A percentile compares a stretch with the other conserved stretches of the same genome.
phyloP scores from a whole-genome alignment of 2,888 invertebrate species.

The Griposia aprilina region DNA sequence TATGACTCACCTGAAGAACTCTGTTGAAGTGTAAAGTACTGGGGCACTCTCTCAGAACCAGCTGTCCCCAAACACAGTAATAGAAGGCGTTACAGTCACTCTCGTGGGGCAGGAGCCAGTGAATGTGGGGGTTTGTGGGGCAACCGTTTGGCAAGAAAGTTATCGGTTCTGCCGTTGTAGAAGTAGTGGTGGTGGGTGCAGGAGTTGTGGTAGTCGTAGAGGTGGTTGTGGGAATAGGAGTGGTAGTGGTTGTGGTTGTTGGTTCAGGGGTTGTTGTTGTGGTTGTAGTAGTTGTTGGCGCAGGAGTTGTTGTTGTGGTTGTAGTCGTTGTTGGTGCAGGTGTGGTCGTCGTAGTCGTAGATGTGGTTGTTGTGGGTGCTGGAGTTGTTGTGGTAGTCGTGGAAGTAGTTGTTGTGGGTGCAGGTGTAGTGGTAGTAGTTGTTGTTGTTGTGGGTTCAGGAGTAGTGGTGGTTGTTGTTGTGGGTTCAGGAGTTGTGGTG shows the following conservation, averaged over 20 bases:
- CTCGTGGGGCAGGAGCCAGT: slow-evolving; percentile 81
- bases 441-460: slow-evolving; percentile 13
- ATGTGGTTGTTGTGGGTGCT: slow-evolving; percentile 17
- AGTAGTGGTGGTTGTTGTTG: not conserved
- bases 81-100: slow-evolving; percentile 81
- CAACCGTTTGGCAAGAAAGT: slow-evolving; percentile 81
- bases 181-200: slow-evolving; percentile 30
- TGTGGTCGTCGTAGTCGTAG: slow-evolving; percentile 4
- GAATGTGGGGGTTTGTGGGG: slow-evolving; percentile 78
- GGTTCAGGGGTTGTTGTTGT: not conserved
- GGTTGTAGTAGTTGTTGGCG: slow-evolving; percentile 14
- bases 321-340: slow-evolving; percentile 34
- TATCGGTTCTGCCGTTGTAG: slow-evolving; percentile 36
- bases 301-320: slow-evolving; percentile 15
- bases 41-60: slow-evolving; percentile 73
- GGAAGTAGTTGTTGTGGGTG: slow-evolving; percentile 15
- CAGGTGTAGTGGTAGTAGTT: slow-evolving; percentile 27
- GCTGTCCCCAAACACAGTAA: slow-evolving; percentile 81
- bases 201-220: not conserved
- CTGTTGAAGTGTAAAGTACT: slow-evolving; percentile 78
- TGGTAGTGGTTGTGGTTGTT: not conserved
- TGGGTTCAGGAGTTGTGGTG: not conserved
- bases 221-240: slow-evolving; percentile 2
- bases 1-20: slow-evolving; percentile 74
- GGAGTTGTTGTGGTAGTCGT: slow-evolving; percentile 40